A percentile compares a stretch with the other conserved stretches of the same genome.
Evolutionary conservation across 2,113 vertebrate genomes (phyloP).

Genomic region (Heterochromis multidens): DNA sequence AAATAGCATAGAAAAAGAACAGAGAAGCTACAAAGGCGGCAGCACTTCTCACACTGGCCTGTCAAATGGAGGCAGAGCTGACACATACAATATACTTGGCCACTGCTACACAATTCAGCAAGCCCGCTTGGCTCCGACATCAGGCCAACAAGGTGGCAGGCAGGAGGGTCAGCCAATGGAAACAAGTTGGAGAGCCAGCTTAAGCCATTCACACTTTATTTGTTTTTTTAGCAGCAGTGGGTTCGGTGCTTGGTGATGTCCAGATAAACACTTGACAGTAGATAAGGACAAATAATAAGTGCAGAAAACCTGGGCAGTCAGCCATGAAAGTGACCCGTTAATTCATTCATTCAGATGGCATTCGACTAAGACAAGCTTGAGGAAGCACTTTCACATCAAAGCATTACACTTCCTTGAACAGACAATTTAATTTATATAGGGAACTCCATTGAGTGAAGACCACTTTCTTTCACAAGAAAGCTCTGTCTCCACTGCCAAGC

Average conservation of each 20-base stretch:
- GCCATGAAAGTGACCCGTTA: conserved; percentile 47
- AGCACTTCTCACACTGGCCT: conserved; percentile 6
- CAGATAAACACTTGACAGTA: conserved; percentile 15
- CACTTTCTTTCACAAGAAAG: neutral
- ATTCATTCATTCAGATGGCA: conserved; percentile 23
- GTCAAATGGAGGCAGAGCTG: conserved; percentile 17
- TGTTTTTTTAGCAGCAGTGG: neutral
- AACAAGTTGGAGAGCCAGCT: neutral
- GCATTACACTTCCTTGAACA: neutral
- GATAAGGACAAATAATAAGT: conserved; percentile 35
- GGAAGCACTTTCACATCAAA: conserved; percentile 41
- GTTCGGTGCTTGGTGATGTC: neutral
- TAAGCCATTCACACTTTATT: conserved; percentile 20
- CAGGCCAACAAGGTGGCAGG: conserved; percentile 19
- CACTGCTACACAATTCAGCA: conserved; percentile 17
- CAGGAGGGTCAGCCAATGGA: conserved; percentile 16
- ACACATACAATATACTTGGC: conserved; percentile 28
- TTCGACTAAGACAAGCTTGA: conserved; percentile 7
- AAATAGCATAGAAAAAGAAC: neutral
- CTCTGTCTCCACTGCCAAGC: neutral
- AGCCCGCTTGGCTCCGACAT: conserved; percentile 28
- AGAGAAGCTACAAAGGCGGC: neutral
- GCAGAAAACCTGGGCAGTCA: neutral
- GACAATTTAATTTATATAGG: conserved; percentile 5
- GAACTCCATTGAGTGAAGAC: neutral